Evolutionary conservation across 2,888 invertebrate species (phyloP), one percentile per base, ranked within the genome.

Genomic region (Apodemia mormo): DNA sequence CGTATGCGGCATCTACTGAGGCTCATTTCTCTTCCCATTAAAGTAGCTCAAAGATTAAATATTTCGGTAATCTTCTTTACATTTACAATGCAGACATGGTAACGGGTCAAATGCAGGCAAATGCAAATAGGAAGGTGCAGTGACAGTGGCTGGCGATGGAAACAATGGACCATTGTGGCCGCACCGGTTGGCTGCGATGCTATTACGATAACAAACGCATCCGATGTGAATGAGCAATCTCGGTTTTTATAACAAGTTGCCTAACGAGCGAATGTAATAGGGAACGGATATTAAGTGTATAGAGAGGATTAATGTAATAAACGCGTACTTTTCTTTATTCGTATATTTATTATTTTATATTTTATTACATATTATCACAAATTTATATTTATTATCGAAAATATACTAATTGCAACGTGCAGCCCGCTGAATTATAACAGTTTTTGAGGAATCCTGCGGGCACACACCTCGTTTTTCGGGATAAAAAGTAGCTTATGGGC

Each of bases 121-220:
- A 49, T 29, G 29, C 49, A 49, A 49, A 66, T 69, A 52, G 56
- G 10, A 49, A 58, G 67, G 52, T 49, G 67, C 66, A 29, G 58
- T 66, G 65, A 67, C 29, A 56, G 56, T 22, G 56, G 64, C 49
- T 68, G 65, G 67, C 29, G 29, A 10, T 29, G 56, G 64, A 68
- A 68, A 72, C 74, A 72, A 74, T 74, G 68, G 73, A 10, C 66
- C 70, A 74, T 74, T 74, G 74, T 74, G 72, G 69, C 70, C 70
- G 40, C 64, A 33, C 52, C 64, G 33, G 56, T 22, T n/a, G 9
- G 29, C 56, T 22, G 29, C 29, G 29, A 58, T 43, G 9, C 29
- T 2, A 14, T 65, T 52, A 52, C 65, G 70, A 65, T 68, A 70
- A 64, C 68, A 70, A 40, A 43, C 37, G 30, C 40, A 67, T 22